Percentiles rank a stretch among this genome's conserved stretches.
These are phyloP conservation scores for Goniozus legneri DNA, from an alignment of 1,140 invertebrate species.

Conservation along the genomic window DNA sequence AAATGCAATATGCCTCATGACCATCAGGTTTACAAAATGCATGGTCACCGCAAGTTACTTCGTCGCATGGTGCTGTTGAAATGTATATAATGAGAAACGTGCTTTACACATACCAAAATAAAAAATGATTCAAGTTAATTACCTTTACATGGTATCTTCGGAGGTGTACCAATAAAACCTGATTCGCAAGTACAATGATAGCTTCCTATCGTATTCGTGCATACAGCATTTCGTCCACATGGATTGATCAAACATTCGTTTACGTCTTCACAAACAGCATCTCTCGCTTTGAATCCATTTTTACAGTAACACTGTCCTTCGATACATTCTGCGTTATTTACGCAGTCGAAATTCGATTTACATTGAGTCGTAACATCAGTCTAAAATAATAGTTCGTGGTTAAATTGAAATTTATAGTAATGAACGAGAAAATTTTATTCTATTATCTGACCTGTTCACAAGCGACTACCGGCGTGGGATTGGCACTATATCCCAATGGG, in stretches of 20 bases:
- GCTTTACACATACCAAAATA: no score
- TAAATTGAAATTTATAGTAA: no score
- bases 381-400: constrained; percentile 54
- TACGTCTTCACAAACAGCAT: constrained; percentile 75
- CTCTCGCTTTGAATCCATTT: constrained; percentile 78
- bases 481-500: constrained; percentile 81
- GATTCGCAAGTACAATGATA: constrained; percentile 84
- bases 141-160: constrained; percentile 75
- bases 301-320: constrained; percentile 88
- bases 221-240: constrained; percentile 79
- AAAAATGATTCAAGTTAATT: no score
- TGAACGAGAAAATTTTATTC: no score
- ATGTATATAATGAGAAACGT: no score
- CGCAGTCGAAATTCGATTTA: constrained; percentile 85
- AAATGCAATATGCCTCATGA: constrained; percentile 86
- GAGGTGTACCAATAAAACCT: constrained; percentile 81
- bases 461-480: constrained; percentile 76
- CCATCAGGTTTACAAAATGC: constrained; percentile 87
- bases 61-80: constrained; percentile 79
- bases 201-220: constrained; percentile 79
- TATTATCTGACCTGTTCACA: constrained; percentile 74
- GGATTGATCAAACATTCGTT: constrained; percentile 76
- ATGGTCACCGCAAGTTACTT: constrained; percentile 83
- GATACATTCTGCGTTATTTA: constrained; percentile 86
- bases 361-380: constrained; percentile 83